Evolutionary conservation across 2,113 vertebrate species (phyloP).

Genomic region (Naja naja): DNA sequence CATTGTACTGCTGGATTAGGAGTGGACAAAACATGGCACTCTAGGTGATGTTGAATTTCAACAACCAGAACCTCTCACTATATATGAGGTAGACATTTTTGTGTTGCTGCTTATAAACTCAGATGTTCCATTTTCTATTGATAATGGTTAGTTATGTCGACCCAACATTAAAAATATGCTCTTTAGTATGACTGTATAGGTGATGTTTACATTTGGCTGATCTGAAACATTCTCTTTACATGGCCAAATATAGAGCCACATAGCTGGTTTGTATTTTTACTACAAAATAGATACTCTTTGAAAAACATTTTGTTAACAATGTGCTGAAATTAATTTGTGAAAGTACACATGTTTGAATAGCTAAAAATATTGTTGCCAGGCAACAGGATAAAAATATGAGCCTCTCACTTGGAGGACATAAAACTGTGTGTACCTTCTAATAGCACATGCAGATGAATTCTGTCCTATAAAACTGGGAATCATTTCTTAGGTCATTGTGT

Average conservation of each 20-base stretch:
- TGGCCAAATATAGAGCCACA: slow-evolving; percentile 21
- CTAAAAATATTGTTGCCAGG: slow-evolving; percentile 57
- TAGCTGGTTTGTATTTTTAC: slow-evolving; percentile 41
- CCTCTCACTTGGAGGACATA: slow-evolving; percentile 37
- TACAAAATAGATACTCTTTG: slow-evolving; percentile 40
- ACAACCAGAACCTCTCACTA: neutral
- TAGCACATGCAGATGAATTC: slow-evolving; percentile 39
- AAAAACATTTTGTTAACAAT: slow-evolving; percentile 33
- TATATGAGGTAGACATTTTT: neutral
- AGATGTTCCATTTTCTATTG: too few relatives aligned
- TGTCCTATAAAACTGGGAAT: slow-evolving; percentile 29
- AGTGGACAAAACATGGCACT: neutral
- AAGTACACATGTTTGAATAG: slow-evolving; percentile 53
- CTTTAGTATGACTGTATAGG: neutral
- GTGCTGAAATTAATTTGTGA: slow-evolving; percentile 60
- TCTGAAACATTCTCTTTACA: neutral
- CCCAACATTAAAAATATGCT: neutral
- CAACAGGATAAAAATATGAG: slow-evolving; percentile 57
- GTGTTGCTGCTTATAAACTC: neutral
- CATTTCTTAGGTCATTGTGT: slow-evolving; percentile 20
- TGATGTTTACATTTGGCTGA: neutral
- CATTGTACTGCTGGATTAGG: neutral
- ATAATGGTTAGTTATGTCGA: neutral
- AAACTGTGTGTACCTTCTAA: slow-evolving; percentile 28
- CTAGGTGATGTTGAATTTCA: neutral